Percentiles rank a stretch among this genome's conserved stretches.
phyloP scores from a whole-genome alignment of 1,140 invertebrate species.

The Drosophila obscura region DNA sequence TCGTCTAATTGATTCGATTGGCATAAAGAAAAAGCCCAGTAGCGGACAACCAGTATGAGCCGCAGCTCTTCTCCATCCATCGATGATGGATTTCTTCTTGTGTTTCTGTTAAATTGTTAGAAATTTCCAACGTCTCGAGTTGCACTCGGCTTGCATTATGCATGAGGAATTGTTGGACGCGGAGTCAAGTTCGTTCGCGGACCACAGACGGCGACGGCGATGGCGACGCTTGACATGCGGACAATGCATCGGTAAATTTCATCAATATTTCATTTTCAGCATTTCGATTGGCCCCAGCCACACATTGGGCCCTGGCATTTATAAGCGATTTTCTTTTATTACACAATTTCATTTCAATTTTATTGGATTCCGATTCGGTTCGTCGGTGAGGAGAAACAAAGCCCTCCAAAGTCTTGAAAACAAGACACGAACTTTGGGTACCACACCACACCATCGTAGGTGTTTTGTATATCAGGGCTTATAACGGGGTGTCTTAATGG shows the following conservation, averaged over 20 bases:
- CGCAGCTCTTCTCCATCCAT: conserved; percentile 3
- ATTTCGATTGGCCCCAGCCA: conserved; percentile 44
- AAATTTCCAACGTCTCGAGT: conserved; percentile 66
- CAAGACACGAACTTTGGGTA: conserved; percentile 41
- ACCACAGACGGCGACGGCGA: not conserved
- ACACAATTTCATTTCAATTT: conserved; percentile 63
- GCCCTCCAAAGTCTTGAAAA: conserved; percentile 43
- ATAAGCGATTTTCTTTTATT: conserved; percentile 70
- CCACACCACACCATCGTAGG: conserved; percentile 29
- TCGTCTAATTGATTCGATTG: conserved; percentile 64
- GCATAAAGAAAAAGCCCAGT: conserved; percentile 56
- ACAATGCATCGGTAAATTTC: conserved; percentile 66
- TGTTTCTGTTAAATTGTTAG: conserved; percentile 50
- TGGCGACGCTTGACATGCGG: conserved; percentile 33
- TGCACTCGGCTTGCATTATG: conserved; percentile 67
- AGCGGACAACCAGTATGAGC: conserved; percentile 22
- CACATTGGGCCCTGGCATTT: conserved; percentile 28
- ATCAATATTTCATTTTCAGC: conserved; percentile 71
- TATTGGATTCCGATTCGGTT: conserved; percentile 52
- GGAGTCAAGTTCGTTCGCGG: conserved; percentile 28
- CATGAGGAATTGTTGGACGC: conserved; percentile 44
- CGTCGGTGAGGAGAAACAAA: conserved; percentile 21
- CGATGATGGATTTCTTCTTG: conserved; percentile 36
- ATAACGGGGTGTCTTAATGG: conserved; percentile 32
- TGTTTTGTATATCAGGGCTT: conserved; percentile 30